Percentiles rank a stretch among this genome's conserved stretches.
Evolutionary conservation across 2,113 vertebrate species (phyloP).

Genomic region (Scatophagus argus): DNA sequence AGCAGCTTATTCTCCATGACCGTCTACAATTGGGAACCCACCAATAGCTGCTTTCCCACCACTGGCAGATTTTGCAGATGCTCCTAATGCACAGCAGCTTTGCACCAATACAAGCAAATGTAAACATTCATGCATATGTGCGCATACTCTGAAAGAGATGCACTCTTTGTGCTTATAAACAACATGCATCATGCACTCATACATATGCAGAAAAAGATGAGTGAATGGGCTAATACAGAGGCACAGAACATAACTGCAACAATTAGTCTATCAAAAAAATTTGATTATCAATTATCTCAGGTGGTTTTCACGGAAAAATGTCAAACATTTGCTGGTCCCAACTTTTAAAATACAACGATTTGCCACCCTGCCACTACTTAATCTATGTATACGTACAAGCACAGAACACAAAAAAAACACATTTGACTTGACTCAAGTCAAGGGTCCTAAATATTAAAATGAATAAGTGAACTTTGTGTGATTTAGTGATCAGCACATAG

Average conservation of each 20-base stretch:
- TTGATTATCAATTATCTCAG: too few relatives aligned
- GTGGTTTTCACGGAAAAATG: too few relatives aligned
- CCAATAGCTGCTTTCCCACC: constrained; percentile 67
- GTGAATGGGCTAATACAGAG: background rate
- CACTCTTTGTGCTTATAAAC: background rate
- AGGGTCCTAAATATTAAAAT: background rate
- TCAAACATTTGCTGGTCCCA: too few relatives aligned
- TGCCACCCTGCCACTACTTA: too few relatives aligned
- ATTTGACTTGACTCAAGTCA: background rate
- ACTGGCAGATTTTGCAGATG: constrained; percentile 25
- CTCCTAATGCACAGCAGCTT: constrained; percentile 2
- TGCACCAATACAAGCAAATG: background rate
- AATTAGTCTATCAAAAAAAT: too few relatives aligned
- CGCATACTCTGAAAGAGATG: background rate
- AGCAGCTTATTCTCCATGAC: constrained; percentile 58
- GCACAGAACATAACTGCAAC: too few relatives aligned
- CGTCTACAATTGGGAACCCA: constrained; percentile 64
- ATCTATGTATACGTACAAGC: background rate
- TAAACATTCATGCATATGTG: constrained; percentile 1
- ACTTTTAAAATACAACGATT: too few relatives aligned
- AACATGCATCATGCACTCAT: background rate
- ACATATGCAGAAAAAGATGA: background rate
- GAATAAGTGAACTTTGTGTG: background rate
- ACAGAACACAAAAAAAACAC: background rate
- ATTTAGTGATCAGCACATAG: background rate